Base-by-base conservation (phyloP, 92 coral and sea anemone genomes). In the Porites rus region DNA sequence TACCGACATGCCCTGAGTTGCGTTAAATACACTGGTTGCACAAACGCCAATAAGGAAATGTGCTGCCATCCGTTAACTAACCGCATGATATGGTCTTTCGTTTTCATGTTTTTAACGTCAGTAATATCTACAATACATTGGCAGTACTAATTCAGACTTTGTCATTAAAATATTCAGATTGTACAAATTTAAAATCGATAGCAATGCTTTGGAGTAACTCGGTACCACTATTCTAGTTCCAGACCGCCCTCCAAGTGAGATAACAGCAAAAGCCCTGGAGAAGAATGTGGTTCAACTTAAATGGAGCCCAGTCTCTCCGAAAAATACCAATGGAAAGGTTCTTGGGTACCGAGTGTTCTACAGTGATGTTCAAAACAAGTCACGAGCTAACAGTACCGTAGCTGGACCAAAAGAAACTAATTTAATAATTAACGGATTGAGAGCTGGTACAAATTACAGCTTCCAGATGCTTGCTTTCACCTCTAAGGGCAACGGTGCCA, bases 251-350 rank as follows among this genome's bases (percentile, higher is more conserved):
- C 88, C 91, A 43, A 60, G 24, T 18, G 72, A 80, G 17, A 74
- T 88, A 19, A 75, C 62, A 2, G 60, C 67, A 0, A 51, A 46
- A 1, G 17, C 65, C 59, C 43, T 75, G 1, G 74, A 78, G 13
- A 67, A 64, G 10, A 38, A 84, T 59, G 81, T 79, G 2, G 71
- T 84, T 10, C 84, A 86, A 10, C 75, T 84, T 7, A 68, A 71
- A 8, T 89, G 92, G 92, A 72, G 62, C 9, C 92, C 81, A 78
- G 92, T 89, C 14, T 76, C 85, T 10, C 65, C 53, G 1, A 77
- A 78, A 59, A 63, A 76, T 53, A 65, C 92, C 28, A 84, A 89
- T 52, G 92, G 92, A 2, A 72, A 58, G 17, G 72, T 89, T 68
- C 89, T 77, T 64, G 91, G 91, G 38, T 89, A 84, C 72, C 84